Conservation (phyloP, 2,113 vertebrate species). For the Dendrocopos noguchii region DNA sequence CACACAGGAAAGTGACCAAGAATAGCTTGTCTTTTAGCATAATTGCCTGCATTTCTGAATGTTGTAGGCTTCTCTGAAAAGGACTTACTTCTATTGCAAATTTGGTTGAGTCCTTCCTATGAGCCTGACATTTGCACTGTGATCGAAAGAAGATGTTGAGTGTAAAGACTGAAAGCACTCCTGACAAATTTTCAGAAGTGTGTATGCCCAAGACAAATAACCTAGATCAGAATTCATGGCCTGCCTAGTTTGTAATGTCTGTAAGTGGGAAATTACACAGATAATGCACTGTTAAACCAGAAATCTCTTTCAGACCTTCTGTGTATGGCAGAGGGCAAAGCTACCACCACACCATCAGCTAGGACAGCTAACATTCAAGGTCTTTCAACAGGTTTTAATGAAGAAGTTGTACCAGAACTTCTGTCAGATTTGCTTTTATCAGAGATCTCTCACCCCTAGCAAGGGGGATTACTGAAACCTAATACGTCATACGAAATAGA, state of each 20-base stretch:
- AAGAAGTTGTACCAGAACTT: not conserved
- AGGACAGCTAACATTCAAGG: not conserved
- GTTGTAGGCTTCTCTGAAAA: not conserved
- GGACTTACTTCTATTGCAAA: not conserved
- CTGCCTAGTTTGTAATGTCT: not conserved
- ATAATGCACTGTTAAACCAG: not conserved
- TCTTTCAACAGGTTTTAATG: not conserved
- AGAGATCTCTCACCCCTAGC: not conserved
- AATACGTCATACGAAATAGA: not conserved
- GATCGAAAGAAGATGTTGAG: not conserved
- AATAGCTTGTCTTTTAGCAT: not conserved
- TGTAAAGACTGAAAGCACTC: not conserved
- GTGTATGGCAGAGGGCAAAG: not conserved
- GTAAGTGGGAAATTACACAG: not conserved
- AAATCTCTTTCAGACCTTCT: not conserved
- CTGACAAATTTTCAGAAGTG: not conserved
- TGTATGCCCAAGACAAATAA: not conserved
- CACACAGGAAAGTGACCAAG: not conserved
- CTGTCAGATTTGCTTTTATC: not conserved
- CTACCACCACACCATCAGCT: rapidly evolving
- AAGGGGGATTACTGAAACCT: not conserved
- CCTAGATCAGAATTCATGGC: not conserved
- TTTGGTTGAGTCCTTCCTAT: not conserved
- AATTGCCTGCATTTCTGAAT: not conserved
- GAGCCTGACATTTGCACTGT: not conserved